Base-by-base conservation (phyloP, 1,140 invertebrate genomes). In the Drosophila eugracilis region DNA sequence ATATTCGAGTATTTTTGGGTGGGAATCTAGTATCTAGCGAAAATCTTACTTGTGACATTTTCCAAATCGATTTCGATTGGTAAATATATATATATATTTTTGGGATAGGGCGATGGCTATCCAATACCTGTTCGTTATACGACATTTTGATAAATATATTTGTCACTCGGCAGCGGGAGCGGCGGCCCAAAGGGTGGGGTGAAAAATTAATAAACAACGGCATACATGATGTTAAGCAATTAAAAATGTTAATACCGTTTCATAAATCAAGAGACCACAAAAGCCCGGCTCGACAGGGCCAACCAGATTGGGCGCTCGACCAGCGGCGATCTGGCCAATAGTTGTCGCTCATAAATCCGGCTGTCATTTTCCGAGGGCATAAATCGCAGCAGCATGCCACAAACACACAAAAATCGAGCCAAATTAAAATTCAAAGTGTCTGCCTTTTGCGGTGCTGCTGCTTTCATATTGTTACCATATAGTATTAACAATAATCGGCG, bases 141-240 rank as follows among this genome's bases (percentile, higher is more conserved):
- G 79, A 41, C 79, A 84, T 72, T 75, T 85, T 88, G 83, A 88
- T 88, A 88, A 88, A 89, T 89, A 89, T 88, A 88, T 88, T 88
- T 88, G 78, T 88, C 83, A 88, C 83, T 88, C 78, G 39, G 21
- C 71, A 34, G 60, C 71, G 47, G 63, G 54, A 47, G 26, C 10
- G 24, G 30, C 32, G 52, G 50, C 28, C 15, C n/a, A 65, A 34
- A 39, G 52, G 73, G 70, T 50, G 52, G 62, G 75, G 52, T 77
- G 80, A 78, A 88, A 86, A 83, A 86, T 89, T 83, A 90, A 90
- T 90, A 91, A 91, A 91, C 81, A 91, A 86, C 77, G 73, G 71
- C 85, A 89, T 84, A 91, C 89, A 91, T 73, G 78, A 90, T 91
- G 89, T 91, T 78, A 78, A 75, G 81, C 81, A 91, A 91, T 91